These are phyloP conservation scores for Cephus pygmeus DNA, from an alignment of 2,888 invertebrate genomes.

Conservation along the genomic window DNA sequence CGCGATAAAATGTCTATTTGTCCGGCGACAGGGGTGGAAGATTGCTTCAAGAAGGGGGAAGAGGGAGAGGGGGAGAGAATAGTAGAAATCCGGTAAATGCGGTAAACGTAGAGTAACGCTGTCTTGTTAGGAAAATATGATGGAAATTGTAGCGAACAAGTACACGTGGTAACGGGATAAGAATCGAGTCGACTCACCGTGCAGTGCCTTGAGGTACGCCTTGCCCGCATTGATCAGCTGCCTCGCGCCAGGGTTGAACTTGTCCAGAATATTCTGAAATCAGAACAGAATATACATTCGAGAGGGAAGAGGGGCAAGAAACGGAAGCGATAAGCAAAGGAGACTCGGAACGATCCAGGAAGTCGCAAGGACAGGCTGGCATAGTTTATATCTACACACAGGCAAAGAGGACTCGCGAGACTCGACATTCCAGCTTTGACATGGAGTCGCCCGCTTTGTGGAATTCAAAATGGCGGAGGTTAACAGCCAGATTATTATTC, in stretches of 20 bases:
- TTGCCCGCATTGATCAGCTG: constrained; percentile 95
- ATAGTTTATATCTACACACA: no score
- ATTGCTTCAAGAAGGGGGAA: constrained; percentile 7
- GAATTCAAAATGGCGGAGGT: no score
- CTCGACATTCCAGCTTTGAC: constrained; percentile 41
- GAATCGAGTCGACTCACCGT: constrained; percentile 77
- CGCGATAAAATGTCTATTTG: constrained; percentile 26
- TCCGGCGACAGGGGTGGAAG: constrained; percentile 10
- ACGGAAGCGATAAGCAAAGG: no score
- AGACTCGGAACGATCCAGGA: no score
- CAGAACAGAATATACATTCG: no score
- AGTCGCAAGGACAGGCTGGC: no score
- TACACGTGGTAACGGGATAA: neutral
- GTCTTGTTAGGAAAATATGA: no score
- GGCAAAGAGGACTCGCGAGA: constrained; percentile 13
- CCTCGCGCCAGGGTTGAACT: constrained; percentile 94
- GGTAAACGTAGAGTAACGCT: neutral
- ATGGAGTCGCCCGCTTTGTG: no score
- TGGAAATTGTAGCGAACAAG: neutral
- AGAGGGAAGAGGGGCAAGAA: no score
- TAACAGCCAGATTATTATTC: no score
- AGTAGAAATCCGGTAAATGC: constrained; percentile 12
- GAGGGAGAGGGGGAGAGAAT: constrained; percentile 17
- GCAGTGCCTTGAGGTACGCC: constrained; percentile 92
- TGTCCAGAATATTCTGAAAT: constrained; percentile 91